Evolutionary conservation across 92 coral and sea anemone species (phyloP).

Genomic region (Epizoanthus rinbou): DNA sequence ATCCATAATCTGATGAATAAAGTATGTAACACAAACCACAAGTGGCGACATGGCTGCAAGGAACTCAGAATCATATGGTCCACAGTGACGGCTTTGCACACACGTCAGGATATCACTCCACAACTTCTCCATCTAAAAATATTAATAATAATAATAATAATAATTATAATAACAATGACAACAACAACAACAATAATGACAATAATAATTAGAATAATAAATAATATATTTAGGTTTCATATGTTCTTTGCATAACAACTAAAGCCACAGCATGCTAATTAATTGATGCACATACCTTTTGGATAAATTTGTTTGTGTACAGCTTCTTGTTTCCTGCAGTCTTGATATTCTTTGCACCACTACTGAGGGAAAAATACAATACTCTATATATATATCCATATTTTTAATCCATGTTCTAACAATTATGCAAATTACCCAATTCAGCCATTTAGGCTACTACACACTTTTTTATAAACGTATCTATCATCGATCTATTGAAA

Average conservation of each 20-base stretch:
- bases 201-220: too few relatives aligned
- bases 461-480: too few relatives aligned
- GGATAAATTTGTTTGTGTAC: slow-evolving; percentile 70
- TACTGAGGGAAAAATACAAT: slow-evolving; percentile 1
- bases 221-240: too few relatives aligned
- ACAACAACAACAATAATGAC: too few relatives aligned
- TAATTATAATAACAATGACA: too few relatives aligned
- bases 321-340: slow-evolving; percentile 58
- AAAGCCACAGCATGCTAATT: neutral
- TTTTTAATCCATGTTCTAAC: too few relatives aligned
- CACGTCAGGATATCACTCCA: slow-evolving; percentile 91
- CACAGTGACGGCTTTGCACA: slow-evolving; percentile 86
- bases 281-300: slow-evolving; percentile 60
- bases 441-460: too few relatives aligned
- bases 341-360: slow-evolving; percentile 53
- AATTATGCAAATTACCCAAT: too few relatives aligned
- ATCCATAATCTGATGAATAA: neutral
- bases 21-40: slow-evolving; percentile 60
- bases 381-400: too few relatives aligned
- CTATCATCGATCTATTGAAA: too few relatives aligned
- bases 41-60: slow-evolving; percentile 78
- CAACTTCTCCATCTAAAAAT: slow-evolving; percentile 85
- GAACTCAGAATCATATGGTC: slow-evolving; percentile 80
- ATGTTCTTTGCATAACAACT: too few relatives aligned
- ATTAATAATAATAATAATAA: too few relatives aligned